phyloP scores from a whole-genome alignment of 2,888 invertebrate genomes.

The Polietes domitor region DNA sequence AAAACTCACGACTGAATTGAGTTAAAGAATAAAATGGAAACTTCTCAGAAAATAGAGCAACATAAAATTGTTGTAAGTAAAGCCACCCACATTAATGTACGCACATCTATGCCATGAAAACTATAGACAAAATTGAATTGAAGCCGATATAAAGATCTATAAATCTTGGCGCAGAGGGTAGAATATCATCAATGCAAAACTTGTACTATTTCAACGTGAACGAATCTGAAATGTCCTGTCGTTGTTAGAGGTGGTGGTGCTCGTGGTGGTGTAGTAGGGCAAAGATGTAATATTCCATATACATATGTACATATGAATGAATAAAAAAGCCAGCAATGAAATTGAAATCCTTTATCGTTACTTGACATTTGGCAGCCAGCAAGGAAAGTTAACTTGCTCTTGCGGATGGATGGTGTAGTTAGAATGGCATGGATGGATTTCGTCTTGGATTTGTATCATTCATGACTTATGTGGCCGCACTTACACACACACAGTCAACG shows the following conservation, averaged over 20 bases:
- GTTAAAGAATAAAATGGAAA: no score
- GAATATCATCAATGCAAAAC: conserved; percentile 39
- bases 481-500: neutral
- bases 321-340: conserved; percentile 49
- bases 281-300: conserved; percentile 69
- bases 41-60: no score
- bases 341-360: conserved; percentile 68
- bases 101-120: conserved; percentile 46
- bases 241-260: neutral
- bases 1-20: no score
- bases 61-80: no score
- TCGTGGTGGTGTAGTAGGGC: neutral
- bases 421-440: conserved; percentile 32
- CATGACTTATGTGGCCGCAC: conserved; percentile 26
- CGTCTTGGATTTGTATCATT: neutral
- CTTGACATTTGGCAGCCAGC: conserved; percentile 68
- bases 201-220: conserved; percentile 48
- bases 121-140: conserved; percentile 59
- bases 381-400: conserved; percentile 42
- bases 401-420: conserved; percentile 5
- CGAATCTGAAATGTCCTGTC: neutral
- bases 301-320: no score
- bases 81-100: conserved; percentile 23
- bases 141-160: conserved; percentile 67
- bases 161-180: conserved; percentile 52